Conservation (phyloP, 2,888 invertebrate species). For the Ganaspis brasiliensis region DNA sequence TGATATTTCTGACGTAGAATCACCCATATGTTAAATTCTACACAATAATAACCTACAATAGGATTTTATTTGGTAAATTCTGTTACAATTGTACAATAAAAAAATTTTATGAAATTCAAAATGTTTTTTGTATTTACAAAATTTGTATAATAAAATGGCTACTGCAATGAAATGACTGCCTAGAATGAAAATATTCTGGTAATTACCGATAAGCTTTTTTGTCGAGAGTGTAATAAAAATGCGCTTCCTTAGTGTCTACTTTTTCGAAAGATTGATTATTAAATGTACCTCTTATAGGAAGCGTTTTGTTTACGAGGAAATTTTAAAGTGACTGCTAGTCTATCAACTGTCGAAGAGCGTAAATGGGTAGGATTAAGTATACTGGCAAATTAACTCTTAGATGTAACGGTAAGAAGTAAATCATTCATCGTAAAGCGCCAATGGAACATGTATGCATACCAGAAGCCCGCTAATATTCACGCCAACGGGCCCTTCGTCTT, state of each 20-base stretch:
- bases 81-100: no score
- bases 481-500: conserved; percentile 35
- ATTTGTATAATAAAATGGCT: no score
- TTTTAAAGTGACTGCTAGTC: conserved; percentile 38
- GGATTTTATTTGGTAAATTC: no score
- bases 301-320: conserved; percentile 32
- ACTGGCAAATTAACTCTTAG: conserved; percentile 33
- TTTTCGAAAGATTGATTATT: not conserved
- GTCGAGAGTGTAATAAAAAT: not conserved
- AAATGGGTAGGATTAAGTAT: conserved; percentile 40
- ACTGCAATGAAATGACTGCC: no score
- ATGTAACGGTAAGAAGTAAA: conserved; percentile 42
- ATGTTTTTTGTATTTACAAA: no score
- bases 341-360: conserved; percentile 35
- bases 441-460: conserved; percentile 3
- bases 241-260: no score
- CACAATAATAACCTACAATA: no score
- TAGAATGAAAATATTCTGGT: no score
- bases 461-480: conserved; percentile 41
- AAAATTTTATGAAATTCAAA: no score
- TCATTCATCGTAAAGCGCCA: conserved; percentile 25
- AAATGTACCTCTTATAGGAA: not conserved
- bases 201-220: no score
- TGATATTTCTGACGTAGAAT: no score
- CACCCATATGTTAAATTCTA: no score